phyloP scores from a whole-genome alignment of 1,140 invertebrate genomes.

The Temnothorax curvispinosus region DNA sequence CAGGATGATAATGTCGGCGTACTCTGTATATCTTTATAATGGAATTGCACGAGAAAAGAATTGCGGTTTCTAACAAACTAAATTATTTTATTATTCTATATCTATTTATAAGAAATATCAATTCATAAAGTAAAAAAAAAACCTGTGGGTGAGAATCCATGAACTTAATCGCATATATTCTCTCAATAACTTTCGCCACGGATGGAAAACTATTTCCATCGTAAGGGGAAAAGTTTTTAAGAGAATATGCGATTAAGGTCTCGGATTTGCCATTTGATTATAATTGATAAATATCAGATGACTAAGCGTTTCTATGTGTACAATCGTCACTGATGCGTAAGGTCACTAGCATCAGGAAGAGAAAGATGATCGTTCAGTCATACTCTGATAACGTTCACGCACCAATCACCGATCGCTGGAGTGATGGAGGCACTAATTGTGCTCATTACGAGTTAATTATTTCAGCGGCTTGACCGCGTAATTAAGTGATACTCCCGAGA shows the following conservation, averaged over 20 bases:
- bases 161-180: not conserved
- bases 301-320: not conserved
- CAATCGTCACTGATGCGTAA: not conserved
- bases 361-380: conserved; percentile 55
- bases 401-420: conserved; percentile 8
- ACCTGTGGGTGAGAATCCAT: not conserved
- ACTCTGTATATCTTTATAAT: not conserved
- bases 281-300: not conserved
- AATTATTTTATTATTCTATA: not conserved
- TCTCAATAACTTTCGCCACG: not conserved
- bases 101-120: not conserved
- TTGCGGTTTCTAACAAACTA: not conserved
- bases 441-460: conserved; percentile 29
- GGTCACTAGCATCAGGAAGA: conserved; percentile 30
- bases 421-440: conserved; percentile 28
- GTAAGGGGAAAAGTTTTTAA: not conserved
- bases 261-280: not conserved
- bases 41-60: not conserved
- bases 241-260: not conserved
- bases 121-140: not conserved
- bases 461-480: not conserved
- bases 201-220: not conserved
- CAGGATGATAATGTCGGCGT: not conserved
- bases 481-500: conserved; percentile 10
- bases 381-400: conserved; percentile 55